These are phyloP conservation scores for Amiota mariae DNA, from an alignment of 2,888 invertebrate species.

Conservation along the genomic window DNA sequence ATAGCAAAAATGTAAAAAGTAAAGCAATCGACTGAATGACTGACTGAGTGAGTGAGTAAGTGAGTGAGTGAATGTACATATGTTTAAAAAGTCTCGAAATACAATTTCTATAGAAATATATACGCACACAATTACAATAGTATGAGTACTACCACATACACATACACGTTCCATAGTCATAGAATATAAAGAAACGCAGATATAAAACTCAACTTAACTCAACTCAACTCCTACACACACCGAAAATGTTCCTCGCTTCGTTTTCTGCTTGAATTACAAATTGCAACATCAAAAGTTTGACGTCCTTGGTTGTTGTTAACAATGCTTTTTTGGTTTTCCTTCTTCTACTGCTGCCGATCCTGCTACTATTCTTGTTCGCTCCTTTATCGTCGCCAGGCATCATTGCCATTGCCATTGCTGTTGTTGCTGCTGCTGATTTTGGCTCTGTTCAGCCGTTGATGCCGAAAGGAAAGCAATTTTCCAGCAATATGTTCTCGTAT, in stretches of 20 bases:
- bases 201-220: neutral
- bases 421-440: constrained; percentile 44
- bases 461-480: constrained; percentile 66
- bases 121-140: neutral
- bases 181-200: neutral
- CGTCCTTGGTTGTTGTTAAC: constrained; percentile 61
- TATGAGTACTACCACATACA: neutral
- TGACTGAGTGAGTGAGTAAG: no score
- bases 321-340: constrained; percentile 59
- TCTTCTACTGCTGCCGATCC: constrained; percentile 34
- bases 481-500: constrained; percentile 62
- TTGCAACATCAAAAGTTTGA: constrained; percentile 71
- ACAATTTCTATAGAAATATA: neutral
- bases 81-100: constrained; percentile 18
- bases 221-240: neutral
- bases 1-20: neutral
- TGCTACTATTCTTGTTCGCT: constrained; percentile 14
- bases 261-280: constrained; percentile 71
- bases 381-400: neutral
- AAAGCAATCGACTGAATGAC: neutral
- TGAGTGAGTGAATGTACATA: neutral
- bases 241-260: constrained; percentile 62
- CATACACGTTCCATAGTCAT: neutral
- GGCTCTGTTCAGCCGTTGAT: constrained; percentile 1
- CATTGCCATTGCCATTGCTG: constrained; percentile 24